These are phyloP conservation scores for Brachionus plicatilis DNA, from an alignment of 1,140 invertebrate species.

Conservation along the genomic window DNA sequence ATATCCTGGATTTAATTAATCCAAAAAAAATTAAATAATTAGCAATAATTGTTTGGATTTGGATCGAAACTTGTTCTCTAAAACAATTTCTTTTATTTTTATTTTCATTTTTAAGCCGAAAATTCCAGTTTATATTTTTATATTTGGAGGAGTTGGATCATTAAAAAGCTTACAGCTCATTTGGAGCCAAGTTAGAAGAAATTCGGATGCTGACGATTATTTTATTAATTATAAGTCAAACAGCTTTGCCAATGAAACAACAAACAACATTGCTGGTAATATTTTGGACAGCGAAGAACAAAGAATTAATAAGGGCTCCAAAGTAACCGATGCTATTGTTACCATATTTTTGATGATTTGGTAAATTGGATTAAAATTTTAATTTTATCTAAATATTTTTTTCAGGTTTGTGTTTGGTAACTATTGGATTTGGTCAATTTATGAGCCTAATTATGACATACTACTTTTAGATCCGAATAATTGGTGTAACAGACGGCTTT, in stretches of 20 bases:
- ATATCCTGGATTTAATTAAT: not conserved
- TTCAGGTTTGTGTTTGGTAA: constrained; percentile 63
- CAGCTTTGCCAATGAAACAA: not conserved
- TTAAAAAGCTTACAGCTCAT: constrained; percentile 57
- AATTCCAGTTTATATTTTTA: constrained; percentile 50
- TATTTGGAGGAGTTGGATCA: constrained; percentile 49
- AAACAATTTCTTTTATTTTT: not conserved
- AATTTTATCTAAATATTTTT: not conserved
- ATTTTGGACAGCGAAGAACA: constrained; percentile 40
- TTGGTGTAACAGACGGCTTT: constrained; percentile 47
- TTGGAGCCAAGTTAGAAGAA: constrained; percentile 63
- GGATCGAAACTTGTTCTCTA: not conserved
- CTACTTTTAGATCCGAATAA: constrained; percentile 59
- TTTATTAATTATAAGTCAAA: not conserved
- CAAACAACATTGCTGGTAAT: not conserved
- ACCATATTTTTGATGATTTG: constrained; percentile 47
- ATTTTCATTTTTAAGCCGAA: constrained; percentile 42
- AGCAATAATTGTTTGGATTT: not conserved
- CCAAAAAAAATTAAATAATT: not conserved
- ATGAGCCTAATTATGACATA: constrained; percentile 51
- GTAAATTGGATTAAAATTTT: constrained; percentile 57
- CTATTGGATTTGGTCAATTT: constrained; percentile 56
- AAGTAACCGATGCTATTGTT: constrained; percentile 46
- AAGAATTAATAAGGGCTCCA: constrained; percentile 47
- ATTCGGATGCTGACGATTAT: constrained; percentile 4